Percentiles rank a stretch among this genome's conserved stretches.
Conservation (phyloP, 2,888 invertebrate species). For the Noctua pronuba region DNA sequence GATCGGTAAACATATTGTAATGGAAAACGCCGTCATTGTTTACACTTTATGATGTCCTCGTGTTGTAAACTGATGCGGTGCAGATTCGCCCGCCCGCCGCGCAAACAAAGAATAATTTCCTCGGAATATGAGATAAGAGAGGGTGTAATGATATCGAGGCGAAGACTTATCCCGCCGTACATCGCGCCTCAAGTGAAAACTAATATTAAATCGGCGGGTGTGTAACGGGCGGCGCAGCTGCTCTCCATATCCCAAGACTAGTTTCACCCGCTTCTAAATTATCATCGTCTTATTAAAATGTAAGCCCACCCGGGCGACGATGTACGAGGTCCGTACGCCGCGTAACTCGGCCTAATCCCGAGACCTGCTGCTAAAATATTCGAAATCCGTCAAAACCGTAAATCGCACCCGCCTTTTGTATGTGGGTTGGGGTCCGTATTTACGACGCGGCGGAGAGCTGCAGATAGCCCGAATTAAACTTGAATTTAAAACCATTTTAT, state of each 20-base stretch:
- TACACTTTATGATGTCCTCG: constrained; percentile 89
- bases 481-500: constrained; percentile 91
- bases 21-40: constrained; percentile 90
- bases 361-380: constrained; percentile 83
- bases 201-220: constrained; percentile 64
- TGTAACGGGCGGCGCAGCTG: constrained; percentile 66
- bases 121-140: constrained; percentile 62
- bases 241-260: constrained; percentile 68
- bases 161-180: constrained; percentile 63
- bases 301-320: constrained; percentile 69
- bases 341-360: constrained; percentile 82
- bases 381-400: constrained; percentile 89
- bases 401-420: constrained; percentile 87
- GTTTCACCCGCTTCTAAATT: constrained; percentile 72
- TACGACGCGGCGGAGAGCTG: constrained; percentile 84
- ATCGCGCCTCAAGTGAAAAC: constrained; percentile 58
- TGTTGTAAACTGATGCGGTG: constrained; percentile 85
- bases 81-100: constrained; percentile 74
- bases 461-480: constrained; percentile 90
- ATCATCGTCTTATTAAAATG: constrained; percentile 81
- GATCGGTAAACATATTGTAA: constrained; percentile 91
- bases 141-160: constrained; percentile 56
- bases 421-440: constrained; percentile 82
- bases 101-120: constrained; percentile 73
- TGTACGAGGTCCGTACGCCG: constrained; percentile 68